Conservation (phyloP, 1,140 invertebrate genomes). For the Muscidifurax raptorellus region DNA sequence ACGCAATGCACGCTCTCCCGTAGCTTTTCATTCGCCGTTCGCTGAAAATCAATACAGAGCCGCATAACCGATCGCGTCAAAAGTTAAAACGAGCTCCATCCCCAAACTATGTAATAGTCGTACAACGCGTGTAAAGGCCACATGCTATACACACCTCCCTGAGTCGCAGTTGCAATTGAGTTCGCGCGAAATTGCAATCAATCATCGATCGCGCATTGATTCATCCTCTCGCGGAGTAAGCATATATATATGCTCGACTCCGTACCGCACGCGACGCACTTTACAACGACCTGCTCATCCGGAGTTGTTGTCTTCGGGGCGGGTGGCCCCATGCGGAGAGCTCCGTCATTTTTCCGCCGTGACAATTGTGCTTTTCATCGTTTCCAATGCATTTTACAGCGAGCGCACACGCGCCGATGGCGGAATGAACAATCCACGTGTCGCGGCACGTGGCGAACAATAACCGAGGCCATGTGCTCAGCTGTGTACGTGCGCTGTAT, state of each 20-base stretch:
- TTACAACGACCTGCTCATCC: neutral
- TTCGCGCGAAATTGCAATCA: conserved; percentile 21
- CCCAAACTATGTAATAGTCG: neutral
- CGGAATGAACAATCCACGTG: conserved; percentile 75
- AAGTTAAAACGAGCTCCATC: neutral
- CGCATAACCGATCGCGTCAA: neutral
- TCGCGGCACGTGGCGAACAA: conserved; percentile 67
- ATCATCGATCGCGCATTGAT: conserved; percentile 38
- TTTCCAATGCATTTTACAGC: conserved; percentile 14
- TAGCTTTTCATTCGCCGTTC: neutral
- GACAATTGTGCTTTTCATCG: conserved; percentile 44
- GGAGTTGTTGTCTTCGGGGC: neutral
- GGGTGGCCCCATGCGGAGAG: neutral
- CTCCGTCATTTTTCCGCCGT: neutral
- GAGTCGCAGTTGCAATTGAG: neutral
- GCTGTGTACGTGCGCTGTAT: neutral
- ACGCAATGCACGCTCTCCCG: neutral
- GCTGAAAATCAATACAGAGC: neutral
- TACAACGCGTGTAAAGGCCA: neutral
- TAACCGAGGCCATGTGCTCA: conserved; percentile 65
- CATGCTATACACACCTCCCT: neutral
- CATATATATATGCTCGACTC: neutral
- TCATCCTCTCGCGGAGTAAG: neutral
- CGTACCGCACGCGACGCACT: neutral
- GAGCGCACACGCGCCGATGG: neutral